These are phyloP conservation scores for Platysteira castanea DNA, from an alignment of 2,113 vertebrate species.

Conservation along the genomic window DNA sequence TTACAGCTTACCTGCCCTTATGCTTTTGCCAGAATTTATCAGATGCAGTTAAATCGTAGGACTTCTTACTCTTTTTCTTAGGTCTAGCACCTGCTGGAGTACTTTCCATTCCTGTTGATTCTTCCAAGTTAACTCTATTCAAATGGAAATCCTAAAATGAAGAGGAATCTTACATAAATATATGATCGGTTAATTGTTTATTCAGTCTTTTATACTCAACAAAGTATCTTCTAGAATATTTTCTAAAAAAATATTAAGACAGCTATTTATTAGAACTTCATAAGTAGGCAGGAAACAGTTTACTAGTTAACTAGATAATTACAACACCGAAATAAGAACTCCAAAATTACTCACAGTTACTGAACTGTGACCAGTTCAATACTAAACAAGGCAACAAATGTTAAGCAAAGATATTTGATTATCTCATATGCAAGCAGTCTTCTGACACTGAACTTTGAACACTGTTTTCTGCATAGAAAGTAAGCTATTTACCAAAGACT, in stretches of 20 bases:
- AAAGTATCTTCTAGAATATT: background rate
- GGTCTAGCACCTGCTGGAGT: conserved; percentile 91
- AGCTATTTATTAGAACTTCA: background rate
- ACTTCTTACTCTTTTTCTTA: conserved; percentile 94
- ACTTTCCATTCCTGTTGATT: conserved; percentile 80
- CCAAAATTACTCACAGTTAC: background rate
- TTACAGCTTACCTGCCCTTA: conserved; percentile 88
- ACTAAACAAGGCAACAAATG: background rate
- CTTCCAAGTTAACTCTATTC: conserved; percentile 92
- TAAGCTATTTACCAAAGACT: background rate
- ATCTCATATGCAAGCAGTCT: background rate
- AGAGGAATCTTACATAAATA: background rate
- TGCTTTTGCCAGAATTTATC: conserved; percentile 98
- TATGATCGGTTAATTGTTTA: background rate
- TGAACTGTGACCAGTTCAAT: background rate
- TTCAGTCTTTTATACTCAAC: background rate
- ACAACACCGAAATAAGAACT: background rate
- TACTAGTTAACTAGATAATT: background rate
- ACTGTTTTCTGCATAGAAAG: background rate
- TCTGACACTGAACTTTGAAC: background rate
- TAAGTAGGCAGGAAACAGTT: background rate
- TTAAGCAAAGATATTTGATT: background rate
- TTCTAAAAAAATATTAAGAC: background rate
- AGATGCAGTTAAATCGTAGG: conserved; percentile 89
- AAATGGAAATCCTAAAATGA: conserved; percentile 89